phyloP scores from a whole-genome alignment of 2,888 invertebrate genomes.

The Pilophorus perplexus region DNA sequence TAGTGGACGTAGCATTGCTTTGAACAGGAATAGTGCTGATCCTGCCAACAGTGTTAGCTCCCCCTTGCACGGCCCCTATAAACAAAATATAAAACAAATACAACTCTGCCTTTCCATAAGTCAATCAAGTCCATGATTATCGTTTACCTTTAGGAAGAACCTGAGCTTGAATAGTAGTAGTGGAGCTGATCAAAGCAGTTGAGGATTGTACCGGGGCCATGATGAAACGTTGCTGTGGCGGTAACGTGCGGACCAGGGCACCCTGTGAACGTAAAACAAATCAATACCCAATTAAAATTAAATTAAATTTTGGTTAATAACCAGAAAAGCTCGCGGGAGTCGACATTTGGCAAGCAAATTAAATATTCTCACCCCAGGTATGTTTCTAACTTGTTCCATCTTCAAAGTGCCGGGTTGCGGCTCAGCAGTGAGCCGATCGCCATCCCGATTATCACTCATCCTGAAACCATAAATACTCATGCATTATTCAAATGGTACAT shows the following conservation, averaged over 20 bases:
- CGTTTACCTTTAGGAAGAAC: slow-evolving; percentile 44
- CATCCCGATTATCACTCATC: slow-evolving; percentile 33
- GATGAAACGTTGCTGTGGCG: slow-evolving; percentile 40
- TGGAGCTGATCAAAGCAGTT: slow-evolving; percentile 41
- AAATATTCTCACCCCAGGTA: slow-evolving; percentile 45
- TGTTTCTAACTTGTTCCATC: slow-evolving; percentile 46
- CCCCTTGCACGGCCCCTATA: slow-evolving; percentile 37
- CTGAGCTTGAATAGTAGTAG: slow-evolving; percentile 43
- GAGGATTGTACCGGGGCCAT: slow-evolving; percentile 41
- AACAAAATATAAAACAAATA: not conserved
- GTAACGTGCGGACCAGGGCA: slow-evolving; percentile 41
- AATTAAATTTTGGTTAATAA: not conserved
- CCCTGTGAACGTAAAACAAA: slow-evolving; percentile 26
- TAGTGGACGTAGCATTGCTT: slow-evolving; percentile 41
- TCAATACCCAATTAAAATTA: not conserved
- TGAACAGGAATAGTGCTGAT: slow-evolving; percentile 45
- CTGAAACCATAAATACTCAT: not conserved
- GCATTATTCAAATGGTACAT: too few species aligned
- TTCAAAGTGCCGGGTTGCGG: slow-evolving; percentile 33
- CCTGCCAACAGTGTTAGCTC: slow-evolving; percentile 22
- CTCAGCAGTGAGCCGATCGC: slow-evolving; percentile 5
- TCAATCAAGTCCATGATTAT: too few species aligned
- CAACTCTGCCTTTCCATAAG: too few species aligned
- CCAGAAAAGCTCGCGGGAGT: not conserved
- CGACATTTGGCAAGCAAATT: not conserved